These are phyloP conservation scores for Setophaga coronata DNA, from an alignment of 2,113 vertebrate genomes.

Conservation along the genomic window DNA sequence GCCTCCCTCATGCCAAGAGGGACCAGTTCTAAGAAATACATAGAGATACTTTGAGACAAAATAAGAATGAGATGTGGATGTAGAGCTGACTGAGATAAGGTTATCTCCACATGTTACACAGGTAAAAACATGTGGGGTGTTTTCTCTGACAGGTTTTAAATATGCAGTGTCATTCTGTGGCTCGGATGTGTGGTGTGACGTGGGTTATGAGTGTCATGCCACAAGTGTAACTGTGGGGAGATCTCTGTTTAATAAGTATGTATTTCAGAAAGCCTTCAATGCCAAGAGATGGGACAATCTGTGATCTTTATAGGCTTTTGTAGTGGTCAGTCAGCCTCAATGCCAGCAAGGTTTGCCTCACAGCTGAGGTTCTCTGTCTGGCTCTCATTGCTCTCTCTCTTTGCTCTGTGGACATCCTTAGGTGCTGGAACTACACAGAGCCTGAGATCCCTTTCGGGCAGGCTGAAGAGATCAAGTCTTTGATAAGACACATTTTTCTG, in stretches of 20 bases:
- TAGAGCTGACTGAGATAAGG: not conserved
- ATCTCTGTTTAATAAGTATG: not conserved
- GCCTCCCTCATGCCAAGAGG: not conserved
- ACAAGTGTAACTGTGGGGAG: not conserved
- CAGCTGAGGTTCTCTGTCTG: not conserved
- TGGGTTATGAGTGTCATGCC: not conserved
- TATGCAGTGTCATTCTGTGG: rapidly evolving
- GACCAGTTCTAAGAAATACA: not conserved
- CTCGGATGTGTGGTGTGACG: rapidly evolving
- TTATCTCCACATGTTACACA: not conserved
- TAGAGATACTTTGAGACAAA: not conserved
- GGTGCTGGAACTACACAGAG: not conserved
- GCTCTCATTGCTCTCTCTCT: not conserved
- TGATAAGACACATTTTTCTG: not conserved
- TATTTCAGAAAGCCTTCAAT: not conserved
- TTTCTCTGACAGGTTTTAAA: not conserved
- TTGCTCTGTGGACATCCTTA: not conserved
- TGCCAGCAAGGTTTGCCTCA: rapidly evolving
- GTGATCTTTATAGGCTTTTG: not conserved
- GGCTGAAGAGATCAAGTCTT: not conserved
- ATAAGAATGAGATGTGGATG: not conserved
- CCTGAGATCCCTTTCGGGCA: not conserved
- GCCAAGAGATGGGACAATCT: not conserved
- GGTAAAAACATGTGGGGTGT: not conserved
- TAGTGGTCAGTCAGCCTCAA: not conserved